These are phyloP conservation scores for Leptestheria dahalacensis DNA, from an alignment of 1,140 invertebrate genomes.

Conservation along the genomic window DNA sequence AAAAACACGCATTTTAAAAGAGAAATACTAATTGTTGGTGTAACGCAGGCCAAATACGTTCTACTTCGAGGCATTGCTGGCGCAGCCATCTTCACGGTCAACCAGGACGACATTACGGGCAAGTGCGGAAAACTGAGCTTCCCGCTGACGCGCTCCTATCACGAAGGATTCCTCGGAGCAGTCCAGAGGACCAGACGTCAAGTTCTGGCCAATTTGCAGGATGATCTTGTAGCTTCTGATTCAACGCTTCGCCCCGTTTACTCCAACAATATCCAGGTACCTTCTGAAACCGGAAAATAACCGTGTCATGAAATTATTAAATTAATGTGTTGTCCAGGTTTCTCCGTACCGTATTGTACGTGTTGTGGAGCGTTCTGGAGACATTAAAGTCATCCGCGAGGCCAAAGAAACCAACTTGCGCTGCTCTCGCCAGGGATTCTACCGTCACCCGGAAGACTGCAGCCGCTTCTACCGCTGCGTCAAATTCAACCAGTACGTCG, in stretches of 20 bases:
- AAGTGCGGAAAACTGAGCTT: slow-evolving; percentile 20
- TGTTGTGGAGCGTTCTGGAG: slow-evolving; percentile 51
- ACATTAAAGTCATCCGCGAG: slow-evolving; percentile 49
- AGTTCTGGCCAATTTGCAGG: slow-evolving; percentile 26
- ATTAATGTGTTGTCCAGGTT: slow-evolving; percentile 33
- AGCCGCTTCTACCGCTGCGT: slow-evolving; percentile 66
- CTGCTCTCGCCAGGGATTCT: slow-evolving; percentile 61
- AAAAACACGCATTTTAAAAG: not conserved
- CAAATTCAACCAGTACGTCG: slow-evolving; percentile 54
- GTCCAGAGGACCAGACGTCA: slow-evolving; percentile 25
- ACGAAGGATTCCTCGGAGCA: slow-evolving; percentile 32
- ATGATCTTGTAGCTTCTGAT: slow-evolving; percentile 24
- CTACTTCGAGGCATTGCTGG: slow-evolving; percentile 40
- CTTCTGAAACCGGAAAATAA: not conserved
- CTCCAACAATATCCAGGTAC: slow-evolving; percentile 13
- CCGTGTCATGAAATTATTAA: slow-evolving; percentile 2
- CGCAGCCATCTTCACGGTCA: slow-evolving; percentile 28
- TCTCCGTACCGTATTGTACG: slow-evolving; percentile 55
- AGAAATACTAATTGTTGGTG: slow-evolving; percentile 4
- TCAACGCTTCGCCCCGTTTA: slow-evolving; percentile 13
- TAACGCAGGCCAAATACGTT: slow-evolving; percentile 38
- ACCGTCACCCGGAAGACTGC: slow-evolving; percentile 60
- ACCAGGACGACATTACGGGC: slow-evolving; percentile 26
- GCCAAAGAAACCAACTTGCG: slow-evolving; percentile 48
- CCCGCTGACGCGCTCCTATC: slow-evolving; percentile 25